Conservation (phyloP, 2,888 invertebrate genomes). For the Xestia sexstrigata region DNA sequence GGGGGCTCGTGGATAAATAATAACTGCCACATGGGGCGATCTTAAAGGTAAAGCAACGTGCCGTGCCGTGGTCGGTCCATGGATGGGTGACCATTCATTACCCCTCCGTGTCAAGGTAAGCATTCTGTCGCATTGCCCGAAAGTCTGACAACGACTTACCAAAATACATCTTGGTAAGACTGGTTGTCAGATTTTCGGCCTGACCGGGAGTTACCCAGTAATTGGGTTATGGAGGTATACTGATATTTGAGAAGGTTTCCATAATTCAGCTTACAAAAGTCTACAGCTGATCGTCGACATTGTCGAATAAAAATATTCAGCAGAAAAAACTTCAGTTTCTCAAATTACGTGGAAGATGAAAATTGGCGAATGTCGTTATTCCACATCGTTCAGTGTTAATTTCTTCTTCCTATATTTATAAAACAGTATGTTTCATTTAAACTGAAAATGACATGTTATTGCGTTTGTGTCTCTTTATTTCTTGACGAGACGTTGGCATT, state of each 20-base stretch:
- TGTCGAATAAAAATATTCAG: not conserved
- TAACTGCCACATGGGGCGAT: not conserved
- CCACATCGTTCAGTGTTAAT: not conserved
- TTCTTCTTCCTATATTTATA: constrained; percentile 4
- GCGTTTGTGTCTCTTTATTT: constrained; percentile 24
- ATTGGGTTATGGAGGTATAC: not conserved
- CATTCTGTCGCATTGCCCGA: no score
- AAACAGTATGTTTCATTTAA: constrained; percentile 44
- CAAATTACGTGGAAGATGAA: not conserved
- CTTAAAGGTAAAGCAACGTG: not conserved
- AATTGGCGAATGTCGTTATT: not conserved
- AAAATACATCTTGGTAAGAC: not conserved
- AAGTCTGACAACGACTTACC: not conserved
- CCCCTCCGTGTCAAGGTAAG: not conserved
- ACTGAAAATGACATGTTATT: constrained; percentile 40
- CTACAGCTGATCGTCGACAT: not conserved
- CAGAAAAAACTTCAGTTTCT: not conserved
- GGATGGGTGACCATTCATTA: not conserved
- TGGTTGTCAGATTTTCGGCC: not conserved
- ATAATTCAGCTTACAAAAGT: not conserved
- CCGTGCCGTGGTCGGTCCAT: not conserved
- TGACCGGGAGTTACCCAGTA: not conserved
- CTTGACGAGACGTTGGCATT: constrained; percentile 33
- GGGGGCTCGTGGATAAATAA: not conserved
- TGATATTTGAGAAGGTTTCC: not conserved